Conservation (phyloP, 2,797 vertebrate genomes). For the Megalops cyprinoides region DNA sequence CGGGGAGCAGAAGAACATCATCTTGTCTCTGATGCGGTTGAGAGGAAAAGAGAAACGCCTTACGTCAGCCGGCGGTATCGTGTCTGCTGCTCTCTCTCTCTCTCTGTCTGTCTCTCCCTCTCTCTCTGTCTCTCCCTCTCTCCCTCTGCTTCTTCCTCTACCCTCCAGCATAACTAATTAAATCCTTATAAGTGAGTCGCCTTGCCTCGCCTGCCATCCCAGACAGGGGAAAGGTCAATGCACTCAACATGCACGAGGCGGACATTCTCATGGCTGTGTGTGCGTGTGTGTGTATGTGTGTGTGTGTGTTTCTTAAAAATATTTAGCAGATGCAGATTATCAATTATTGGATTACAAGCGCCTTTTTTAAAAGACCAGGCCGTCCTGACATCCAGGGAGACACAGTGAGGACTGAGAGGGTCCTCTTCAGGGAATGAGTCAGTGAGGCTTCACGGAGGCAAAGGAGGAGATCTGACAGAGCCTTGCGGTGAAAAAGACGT, state of each 20-base stretch:
- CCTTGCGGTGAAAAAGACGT: constrained; percentile 12
- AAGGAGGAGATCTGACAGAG: constrained; percentile 40
- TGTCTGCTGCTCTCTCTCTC: constrained; percentile 35
- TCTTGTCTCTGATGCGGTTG: neutral
- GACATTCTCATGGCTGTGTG: constrained; percentile 72
- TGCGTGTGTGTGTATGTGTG: too few relatives aligned
- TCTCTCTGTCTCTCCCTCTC: constrained; percentile 33
- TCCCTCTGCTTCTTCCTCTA: constrained; percentile 40
- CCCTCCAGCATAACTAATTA: constrained; percentile 75
- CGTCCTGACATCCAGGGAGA: constrained; percentile 55
- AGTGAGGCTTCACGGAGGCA: constrained; percentile 29
- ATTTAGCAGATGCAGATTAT: constrained; percentile 77
- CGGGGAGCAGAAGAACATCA: neutral
- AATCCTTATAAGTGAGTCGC: constrained; percentile 76
- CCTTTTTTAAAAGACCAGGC: constrained; percentile 70
- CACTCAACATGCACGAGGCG: constrained; percentile 67
- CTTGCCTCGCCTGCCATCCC: constrained; percentile 61
- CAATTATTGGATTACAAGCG: constrained; percentile 79
- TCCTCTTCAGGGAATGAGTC: constrained; percentile 21
- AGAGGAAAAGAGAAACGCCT: neutral
- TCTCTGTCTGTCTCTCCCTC: constrained; percentile 30
- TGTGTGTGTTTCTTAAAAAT: constrained; percentile 65
- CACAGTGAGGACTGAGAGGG: neutral
- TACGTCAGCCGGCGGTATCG: neutral
- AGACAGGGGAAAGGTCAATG: constrained; percentile 71